Evolutionary conservation across 2,888 invertebrate genomes (phyloP).

Genomic region (Drosophila leonis): DNA sequence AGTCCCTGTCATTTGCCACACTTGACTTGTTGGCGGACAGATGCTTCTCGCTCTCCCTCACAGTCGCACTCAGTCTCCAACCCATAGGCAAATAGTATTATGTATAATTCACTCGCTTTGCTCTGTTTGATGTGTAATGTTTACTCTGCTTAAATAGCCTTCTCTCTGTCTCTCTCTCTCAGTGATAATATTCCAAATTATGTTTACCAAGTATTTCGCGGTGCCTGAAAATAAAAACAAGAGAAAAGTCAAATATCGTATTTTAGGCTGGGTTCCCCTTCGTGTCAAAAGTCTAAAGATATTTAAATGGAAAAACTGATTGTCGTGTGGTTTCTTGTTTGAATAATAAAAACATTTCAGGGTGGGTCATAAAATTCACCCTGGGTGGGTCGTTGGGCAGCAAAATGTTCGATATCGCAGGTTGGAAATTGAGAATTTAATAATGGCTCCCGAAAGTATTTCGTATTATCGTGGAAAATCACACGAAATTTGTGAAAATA

Average conservation of each 20-base stretch:
- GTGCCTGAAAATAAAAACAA: conserved; percentile 40
- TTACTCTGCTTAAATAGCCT: conserved; percentile 1
- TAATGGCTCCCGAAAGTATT: neutral
- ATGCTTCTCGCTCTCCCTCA: neutral
- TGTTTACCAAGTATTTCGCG: conserved; percentile 33
- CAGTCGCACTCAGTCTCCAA: neutral
- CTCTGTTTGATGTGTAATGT: conserved; percentile 27
- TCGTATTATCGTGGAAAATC: neutral
- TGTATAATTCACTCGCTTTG: conserved; percentile 25
- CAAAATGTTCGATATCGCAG: conserved; percentile 8
- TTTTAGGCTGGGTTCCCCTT: neutral
- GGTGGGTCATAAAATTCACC: conserved; percentile 9
- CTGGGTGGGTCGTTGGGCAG: neutral
- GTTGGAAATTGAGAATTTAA: neutral
- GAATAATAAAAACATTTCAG: conserved; percentile 20
- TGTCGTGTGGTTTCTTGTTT: conserved; percentile 27
- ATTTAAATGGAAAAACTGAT: conserved; percentile 18
- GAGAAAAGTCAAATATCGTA: conserved; percentile 12
- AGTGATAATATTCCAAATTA: conserved; percentile 29
- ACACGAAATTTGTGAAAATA: neutral
- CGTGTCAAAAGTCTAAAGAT: neutral
- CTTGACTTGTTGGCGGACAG: conserved; percentile 25
- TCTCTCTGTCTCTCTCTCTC: neutral
- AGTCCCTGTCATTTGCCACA: conserved; percentile 28
- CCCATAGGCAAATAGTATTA: conserved; percentile 28